Conservation (phyloP, 1,140 invertebrate species). For the Cecropterus lyciades region DNA sequence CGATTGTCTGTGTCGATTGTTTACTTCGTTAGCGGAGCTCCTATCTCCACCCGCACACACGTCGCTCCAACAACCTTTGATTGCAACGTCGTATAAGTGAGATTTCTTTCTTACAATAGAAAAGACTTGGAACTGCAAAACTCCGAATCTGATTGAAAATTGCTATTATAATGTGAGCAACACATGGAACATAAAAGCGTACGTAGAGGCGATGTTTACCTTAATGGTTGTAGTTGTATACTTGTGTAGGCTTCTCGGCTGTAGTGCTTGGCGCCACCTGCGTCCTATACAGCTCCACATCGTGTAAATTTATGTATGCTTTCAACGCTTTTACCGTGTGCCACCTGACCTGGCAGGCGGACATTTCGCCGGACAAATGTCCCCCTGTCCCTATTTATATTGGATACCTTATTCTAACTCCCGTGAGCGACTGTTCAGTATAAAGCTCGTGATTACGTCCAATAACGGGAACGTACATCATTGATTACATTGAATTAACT, state of each 20-base stretch:
- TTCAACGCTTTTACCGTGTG: slow-evolving; percentile 77
- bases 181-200: slow-evolving; percentile 29
- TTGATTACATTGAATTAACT: slow-evolving; percentile 22
- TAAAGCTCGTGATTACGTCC: slow-evolving; percentile 35
- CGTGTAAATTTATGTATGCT: slow-evolving; percentile 82
- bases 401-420: slow-evolving; percentile 64
- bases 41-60: slow-evolving; percentile 59
- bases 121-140: not conserved
- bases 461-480: slow-evolving; percentile 10
- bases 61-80: slow-evolving; percentile 59
- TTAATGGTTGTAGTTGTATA: slow-evolving; percentile 47
- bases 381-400: slow-evolving; percentile 68
- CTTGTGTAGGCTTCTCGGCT: slow-evolving; percentile 56
- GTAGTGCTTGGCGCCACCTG: slow-evolving; percentile 71
- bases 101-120: slow-evolving; percentile 11
- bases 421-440: slow-evolving; percentile 45
- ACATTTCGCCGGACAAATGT: slow-evolving; percentile 75
- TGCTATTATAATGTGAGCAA: slow-evolving; percentile 35
- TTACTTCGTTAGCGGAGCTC: slow-evolving; percentile 76
- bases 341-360: slow-evolving; percentile 76
- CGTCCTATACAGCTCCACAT: slow-evolving; percentile 63
- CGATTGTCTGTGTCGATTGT: slow-evolving; percentile 71
- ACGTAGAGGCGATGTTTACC: slow-evolving; percentile 29
- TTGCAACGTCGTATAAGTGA: slow-evolving; percentile 31
- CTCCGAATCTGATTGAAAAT: slow-evolving; percentile 30